Evolutionary conservation across 2,113 vertebrate genomes (phyloP), one percentile per base, ranked within the genome.

Genomic region (Meriones unguiculatus): DNA sequence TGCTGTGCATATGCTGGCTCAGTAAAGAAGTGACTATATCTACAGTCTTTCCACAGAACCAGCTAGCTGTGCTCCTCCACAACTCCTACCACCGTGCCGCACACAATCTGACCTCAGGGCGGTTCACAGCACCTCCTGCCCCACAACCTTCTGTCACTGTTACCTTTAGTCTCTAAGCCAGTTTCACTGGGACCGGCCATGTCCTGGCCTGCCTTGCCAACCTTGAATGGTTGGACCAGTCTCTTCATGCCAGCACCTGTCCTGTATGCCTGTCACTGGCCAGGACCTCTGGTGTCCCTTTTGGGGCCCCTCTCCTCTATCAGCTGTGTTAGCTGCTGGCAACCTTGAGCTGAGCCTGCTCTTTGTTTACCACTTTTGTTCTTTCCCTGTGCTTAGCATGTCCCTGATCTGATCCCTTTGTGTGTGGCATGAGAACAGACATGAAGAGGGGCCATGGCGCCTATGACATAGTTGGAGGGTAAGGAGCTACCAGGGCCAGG

Each of bases 401-500:
- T 13, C 35, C 18, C 35, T 24, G 11, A 0, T 0, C 13, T 57
- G 41, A 46, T 67, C n/a, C 59, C 77, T 2, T 11, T 20, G 11
- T 52, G 12, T 10, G 87, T 13, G 70, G 22, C 5, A 7, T 20
- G 28, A 10, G 70, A 35, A 46, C 2, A 25, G 87, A 70, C 2
- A 1, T 32, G 3, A 0, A 7, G 13, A 75, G 62, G 50, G 78
- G 25, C 22, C n/a, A 46, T 2, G 15, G 62, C 46, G 17, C 22
- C 3, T 28, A 25, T 17, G 73, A 0, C 18, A 35, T 30, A 25
- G n/a, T 25, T 10, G 46, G 14, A 5, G 4, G 13, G 3, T 20
- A 52, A 91, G 69, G n/a, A 62, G 81, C 81, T 32, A 64, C 38
- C 22, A 22, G 64, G 67, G 25, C 62, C 65, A 5, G 64, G 52